Conservation (phyloP, 2,888 invertebrate genomes). For the Hirtodrosophila cameraria region DNA sequence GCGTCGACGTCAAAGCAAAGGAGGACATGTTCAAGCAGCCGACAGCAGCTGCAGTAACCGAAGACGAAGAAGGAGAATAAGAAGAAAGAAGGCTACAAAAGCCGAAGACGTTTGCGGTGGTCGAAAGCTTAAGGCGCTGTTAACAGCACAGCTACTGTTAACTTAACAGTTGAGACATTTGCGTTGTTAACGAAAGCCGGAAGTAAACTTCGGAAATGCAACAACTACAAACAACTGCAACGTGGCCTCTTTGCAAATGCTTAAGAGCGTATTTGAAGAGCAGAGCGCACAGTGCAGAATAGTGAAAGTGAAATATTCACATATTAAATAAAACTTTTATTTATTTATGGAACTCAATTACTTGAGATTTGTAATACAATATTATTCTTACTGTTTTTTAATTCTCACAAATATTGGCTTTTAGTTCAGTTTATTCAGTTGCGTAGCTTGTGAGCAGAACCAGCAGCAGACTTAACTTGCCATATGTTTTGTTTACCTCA, state of each 20-base stretch:
- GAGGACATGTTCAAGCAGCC: slow-evolving; percentile 26
- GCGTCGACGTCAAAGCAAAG: slow-evolving; percentile 20
- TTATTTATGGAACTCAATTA: background rate
- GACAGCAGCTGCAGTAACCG: slow-evolving; percentile 23
- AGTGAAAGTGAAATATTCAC: slow-evolving; percentile 34
- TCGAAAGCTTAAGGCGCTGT: slow-evolving; percentile 25
- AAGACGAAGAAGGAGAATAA: background rate
- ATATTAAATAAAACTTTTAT: background rate
- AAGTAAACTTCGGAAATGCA: slow-evolving; percentile 52
- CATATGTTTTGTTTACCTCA: slow-evolving; percentile 56
- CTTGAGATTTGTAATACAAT: background rate
- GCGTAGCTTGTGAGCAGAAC: background rate
- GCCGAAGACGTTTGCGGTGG: slow-evolving; percentile 33
- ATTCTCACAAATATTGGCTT: slow-evolving; percentile 2
- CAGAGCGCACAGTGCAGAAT: slow-evolving; percentile 29
- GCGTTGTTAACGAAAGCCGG: slow-evolving; percentile 36
- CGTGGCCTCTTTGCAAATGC: slow-evolving; percentile 17
- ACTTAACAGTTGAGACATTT: slow-evolving; percentile 32
- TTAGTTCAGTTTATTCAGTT: background rate
- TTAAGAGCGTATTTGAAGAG: slow-evolving; percentile 33
- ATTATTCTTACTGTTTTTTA: background rate
- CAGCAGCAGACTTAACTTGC: slow-evolving; percentile 5
- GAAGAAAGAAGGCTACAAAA: background rate
- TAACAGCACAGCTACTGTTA: slow-evolving; percentile 25
- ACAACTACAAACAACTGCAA: slow-evolving; percentile 22